Base-by-base conservation (phyloP, 2,888 invertebrate genomes). In the Calliphora vomitoria region DNA sequence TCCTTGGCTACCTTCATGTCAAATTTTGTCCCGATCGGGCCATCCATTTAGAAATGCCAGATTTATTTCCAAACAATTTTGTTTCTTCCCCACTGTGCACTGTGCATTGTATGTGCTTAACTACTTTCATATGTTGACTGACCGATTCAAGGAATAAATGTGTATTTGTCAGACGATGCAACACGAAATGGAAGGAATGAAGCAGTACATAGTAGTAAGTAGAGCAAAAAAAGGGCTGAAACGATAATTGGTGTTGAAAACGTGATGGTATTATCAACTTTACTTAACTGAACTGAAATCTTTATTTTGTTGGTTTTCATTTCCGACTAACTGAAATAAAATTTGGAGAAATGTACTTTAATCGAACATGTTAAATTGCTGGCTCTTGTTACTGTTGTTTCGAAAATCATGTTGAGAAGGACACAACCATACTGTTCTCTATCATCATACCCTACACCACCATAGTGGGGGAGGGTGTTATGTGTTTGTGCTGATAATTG, bases 221-320 rank as follows among this genome's bases (percentile, higher is more conserved):
- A 25, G 8, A 35, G 5, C 38, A n/a, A 44, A 38, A n/a, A 55
- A 35, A 38, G n/a, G n/a, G 13, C 13, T 69, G 15, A 55, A 79
- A 44, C 41, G n/a, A 74, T 80, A 85, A 69, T 80, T 69, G 84
- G 38, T 75, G 47, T 60, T 85, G 74, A 69, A 68, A 62, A 85
- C 74, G 79, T 85, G 68, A 74, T 74, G 50, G 68, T 60, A 68
- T 79, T 80, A 74, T 68, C 31, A 15, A 80, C 74, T 69, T 74
- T 38, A 74, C 74, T 74, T 74, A 55, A 53, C 10, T 31, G 55
- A 58, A 44, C 10, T 44, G 55, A 58, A 81, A 20, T 60, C 74
- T 25, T 11, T 50, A 62, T 68, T 60, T 8, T 62, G 38, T 80
- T 69, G 53, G 31, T 41, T 80, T 69, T 55, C 20, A 41, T 50